Conservation (phyloP, 2,797 vertebrate genomes). For the Iguana delicatissima region DNA sequence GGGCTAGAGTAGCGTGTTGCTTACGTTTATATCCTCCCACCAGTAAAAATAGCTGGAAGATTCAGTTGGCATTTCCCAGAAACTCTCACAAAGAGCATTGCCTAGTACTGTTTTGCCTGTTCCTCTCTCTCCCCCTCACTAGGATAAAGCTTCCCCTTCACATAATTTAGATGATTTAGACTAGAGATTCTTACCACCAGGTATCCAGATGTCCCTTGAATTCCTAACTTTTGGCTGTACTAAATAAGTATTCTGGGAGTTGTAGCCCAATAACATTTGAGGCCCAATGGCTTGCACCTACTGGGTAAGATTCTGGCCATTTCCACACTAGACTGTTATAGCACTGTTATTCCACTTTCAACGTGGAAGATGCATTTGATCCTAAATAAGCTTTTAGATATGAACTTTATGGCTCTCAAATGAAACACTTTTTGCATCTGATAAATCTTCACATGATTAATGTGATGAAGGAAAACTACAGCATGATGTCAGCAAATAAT, state of each 20-base stretch:
- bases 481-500: background rate
- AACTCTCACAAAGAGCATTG: background rate
- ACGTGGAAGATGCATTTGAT: background rate
- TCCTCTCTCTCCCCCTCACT: background rate
- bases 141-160: background rate
- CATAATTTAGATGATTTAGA: background rate
- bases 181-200: no score
- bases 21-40: background rate
- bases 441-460: background rate
- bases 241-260: no score
- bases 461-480: background rate
- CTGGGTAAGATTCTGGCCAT: no score
- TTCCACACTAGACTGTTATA: no score
- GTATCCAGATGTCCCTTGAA: no score
- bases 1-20: no score
- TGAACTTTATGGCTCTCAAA: background rate
- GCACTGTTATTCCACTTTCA: no score
- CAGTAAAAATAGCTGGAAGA: background rate
- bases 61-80: background rate
- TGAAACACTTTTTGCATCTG: conserved; percentile 2
- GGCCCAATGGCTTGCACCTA: no score
- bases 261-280: no score
- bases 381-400: background rate
- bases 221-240: no score
- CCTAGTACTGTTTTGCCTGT: background rate